Evolutionary conservation across 2,888 invertebrate genomes (phyloP).

Genomic region (Himalopsyche kuldschensis): DNA sequence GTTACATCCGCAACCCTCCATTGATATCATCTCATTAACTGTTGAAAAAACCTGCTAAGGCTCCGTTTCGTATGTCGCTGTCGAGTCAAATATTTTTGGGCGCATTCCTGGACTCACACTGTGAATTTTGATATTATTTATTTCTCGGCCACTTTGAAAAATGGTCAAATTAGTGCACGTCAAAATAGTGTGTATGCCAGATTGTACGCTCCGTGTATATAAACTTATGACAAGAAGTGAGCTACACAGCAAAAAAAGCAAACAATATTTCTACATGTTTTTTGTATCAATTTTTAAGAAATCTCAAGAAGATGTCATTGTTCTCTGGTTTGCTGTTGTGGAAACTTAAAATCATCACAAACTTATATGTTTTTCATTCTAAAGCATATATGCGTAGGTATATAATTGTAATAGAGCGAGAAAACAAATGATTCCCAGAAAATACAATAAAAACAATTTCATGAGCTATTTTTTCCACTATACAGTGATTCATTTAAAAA

Average conservation of each 20-base stretch:
- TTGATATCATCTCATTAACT: slow-evolving; percentile 26
- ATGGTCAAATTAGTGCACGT: slow-evolving; percentile 38
- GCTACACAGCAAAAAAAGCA: not conserved
- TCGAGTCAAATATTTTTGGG: not conserved
- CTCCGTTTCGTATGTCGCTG: not conserved
- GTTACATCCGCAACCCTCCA: slow-evolving; percentile 13
- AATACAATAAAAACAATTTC: too few relatives aligned
- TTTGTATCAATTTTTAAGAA: too few relatives aligned
- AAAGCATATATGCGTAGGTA: too few relatives aligned
- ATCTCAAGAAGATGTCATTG: too few relatives aligned
- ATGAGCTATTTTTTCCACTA: too few relatives aligned
- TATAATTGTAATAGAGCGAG: too few relatives aligned
- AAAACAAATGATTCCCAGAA: too few relatives aligned
- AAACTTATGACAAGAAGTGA: not conserved
- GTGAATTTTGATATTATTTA: slow-evolving; percentile 31
- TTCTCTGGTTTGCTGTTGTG: too few relatives aligned
- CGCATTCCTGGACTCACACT: slow-evolving; percentile 35
- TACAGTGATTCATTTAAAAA: too few relatives aligned
- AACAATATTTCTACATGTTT: too few relatives aligned
- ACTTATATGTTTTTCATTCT: too few relatives aligned
- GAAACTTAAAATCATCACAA: too few relatives aligned
- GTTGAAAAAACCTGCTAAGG: not conserved
- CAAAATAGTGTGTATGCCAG: slow-evolving; percentile 32
- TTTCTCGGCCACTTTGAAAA: slow-evolving; percentile 29
- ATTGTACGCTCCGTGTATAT: slow-evolving; percentile 14